Evolutionary conservation across 2,797 vertebrate genomes (phyloP).

Genomic region (Chrosomus eos): DNA sequence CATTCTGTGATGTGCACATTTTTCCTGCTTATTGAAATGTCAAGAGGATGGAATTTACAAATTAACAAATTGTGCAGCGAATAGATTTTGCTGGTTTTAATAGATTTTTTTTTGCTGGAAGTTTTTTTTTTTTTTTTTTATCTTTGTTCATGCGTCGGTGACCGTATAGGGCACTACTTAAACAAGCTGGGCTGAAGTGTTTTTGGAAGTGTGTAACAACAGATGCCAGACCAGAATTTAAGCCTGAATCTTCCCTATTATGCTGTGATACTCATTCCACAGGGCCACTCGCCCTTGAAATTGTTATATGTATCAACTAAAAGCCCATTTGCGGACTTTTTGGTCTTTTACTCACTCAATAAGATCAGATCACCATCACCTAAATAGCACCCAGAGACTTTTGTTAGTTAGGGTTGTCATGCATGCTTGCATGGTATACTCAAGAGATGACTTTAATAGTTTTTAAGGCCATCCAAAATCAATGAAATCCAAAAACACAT

Average conservation of each 20-base stretch:
- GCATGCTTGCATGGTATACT: constrained; percentile 9
- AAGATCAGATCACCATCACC: constrained; percentile 16
- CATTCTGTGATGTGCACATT: background rate
- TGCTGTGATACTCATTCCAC: constrained; percentile 8
- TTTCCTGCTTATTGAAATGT: background rate
- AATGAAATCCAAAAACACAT: constrained; percentile 1
- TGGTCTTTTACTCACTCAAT: constrained; percentile 25
- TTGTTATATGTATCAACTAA: constrained; percentile 21
- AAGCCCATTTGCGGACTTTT: constrained; percentile 12
- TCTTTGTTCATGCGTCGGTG: background rate
- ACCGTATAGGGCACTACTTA: background rate
- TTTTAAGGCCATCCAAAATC: constrained; percentile 9
- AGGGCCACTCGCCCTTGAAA: constrained; percentile 30
- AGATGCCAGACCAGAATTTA: constrained; percentile 15
- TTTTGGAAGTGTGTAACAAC: constrained; percentile 6
- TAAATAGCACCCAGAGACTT: constrained; percentile 11
- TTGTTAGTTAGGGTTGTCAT: constrained; percentile 30
- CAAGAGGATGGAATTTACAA: background rate
- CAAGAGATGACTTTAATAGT: background rate
- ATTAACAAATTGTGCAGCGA: background rate
- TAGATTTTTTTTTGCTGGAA: background rate
- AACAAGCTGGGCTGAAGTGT: background rate
- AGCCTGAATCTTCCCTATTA: constrained; percentile 16
- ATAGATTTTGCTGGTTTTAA: background rate
- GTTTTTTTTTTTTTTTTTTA: background rate